phyloP scores from a whole-genome alignment of 2,888 invertebrate genomes.

The Scaeva pyrastri region DNA sequence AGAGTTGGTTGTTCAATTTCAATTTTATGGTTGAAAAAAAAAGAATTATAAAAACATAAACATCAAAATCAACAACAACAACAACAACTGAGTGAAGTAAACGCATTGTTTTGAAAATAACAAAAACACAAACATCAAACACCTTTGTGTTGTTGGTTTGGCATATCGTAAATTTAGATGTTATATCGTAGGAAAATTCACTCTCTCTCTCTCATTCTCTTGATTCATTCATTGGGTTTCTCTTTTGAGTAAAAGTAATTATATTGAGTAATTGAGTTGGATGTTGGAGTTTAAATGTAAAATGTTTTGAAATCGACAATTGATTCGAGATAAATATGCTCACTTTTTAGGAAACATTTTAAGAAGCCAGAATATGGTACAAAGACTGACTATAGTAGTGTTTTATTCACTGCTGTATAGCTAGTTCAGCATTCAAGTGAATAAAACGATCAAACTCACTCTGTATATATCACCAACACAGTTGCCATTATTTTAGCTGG shows the following conservation, averaged over 20 bases:
- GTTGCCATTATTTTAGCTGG: no score
- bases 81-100: conserved; percentile 52
- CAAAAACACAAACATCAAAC: conserved; percentile 41
- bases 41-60: background rate
- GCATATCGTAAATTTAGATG: conserved; percentile 39
- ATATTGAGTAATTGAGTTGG: no score
- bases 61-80: conserved; percentile 54
- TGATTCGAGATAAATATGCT: no score
- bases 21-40: background rate
- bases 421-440: no score
- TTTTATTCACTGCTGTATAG: no score
- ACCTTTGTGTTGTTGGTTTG: conserved; percentile 15
- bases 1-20: conserved; percentile 29
- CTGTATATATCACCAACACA: no score
- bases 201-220: background rate
- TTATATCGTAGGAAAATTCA: conserved; percentile 19
- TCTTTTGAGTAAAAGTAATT: background rate
- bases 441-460: no score
- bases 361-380: no score
- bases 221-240: background rate
- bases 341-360: no score
- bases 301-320: background rate
- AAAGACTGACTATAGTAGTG: no score
- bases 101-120: conserved; percentile 50
- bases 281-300: background rate